Evolutionary conservation across 2,888 invertebrate genomes (phyloP).

Genomic region (Cantharis rufa): DNA sequence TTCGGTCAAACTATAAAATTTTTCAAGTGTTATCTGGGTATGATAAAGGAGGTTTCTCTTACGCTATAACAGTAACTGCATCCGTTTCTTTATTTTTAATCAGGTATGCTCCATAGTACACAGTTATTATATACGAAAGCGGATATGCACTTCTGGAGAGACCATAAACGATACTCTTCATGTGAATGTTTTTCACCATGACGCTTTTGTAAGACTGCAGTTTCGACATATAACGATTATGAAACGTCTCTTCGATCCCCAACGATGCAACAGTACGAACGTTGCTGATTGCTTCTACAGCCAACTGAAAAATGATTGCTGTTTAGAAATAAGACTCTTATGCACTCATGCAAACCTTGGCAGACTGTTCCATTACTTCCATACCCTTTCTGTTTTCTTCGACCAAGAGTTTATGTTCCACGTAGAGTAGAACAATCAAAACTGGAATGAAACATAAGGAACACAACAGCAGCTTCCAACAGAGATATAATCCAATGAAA

Average conservation of each 20-base stretch:
- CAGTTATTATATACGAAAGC: conserved; percentile 71
- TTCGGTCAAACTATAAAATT: conserved; percentile 68
- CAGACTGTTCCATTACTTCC: conserved; percentile 71
- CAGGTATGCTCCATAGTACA: conserved; percentile 74
- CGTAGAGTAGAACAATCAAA: conserved; percentile 67
- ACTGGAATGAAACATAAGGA: conserved; percentile 74
- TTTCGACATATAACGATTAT: conserved; percentile 64
- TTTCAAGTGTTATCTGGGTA: background rate
- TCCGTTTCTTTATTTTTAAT: conserved; percentile 62
- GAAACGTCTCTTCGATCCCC: conserved; percentile 71
- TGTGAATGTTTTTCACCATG: conserved; percentile 65
- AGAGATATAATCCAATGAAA: conserved; percentile 68
- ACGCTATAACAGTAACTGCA: conserved; percentile 72
- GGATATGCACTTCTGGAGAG: conserved; percentile 72
- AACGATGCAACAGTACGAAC: conserved; percentile 77
- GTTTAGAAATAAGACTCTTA: background rate
- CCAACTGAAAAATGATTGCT: conserved; percentile 54
- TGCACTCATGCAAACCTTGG: conserved; percentile 63
- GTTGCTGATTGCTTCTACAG: conserved; percentile 78
- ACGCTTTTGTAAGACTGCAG: conserved; percentile 64
- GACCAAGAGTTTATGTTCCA: conserved; percentile 68
- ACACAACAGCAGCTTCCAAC: conserved; percentile 75
- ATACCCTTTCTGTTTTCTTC: conserved; percentile 69
- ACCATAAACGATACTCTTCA: conserved; percentile 70
- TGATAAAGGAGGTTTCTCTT: conserved; percentile 44